These are phyloP conservation scores for Jordanella pulchra DNA, from an alignment of 2,797 vertebrate genomes.

Conservation along the genomic window DNA sequence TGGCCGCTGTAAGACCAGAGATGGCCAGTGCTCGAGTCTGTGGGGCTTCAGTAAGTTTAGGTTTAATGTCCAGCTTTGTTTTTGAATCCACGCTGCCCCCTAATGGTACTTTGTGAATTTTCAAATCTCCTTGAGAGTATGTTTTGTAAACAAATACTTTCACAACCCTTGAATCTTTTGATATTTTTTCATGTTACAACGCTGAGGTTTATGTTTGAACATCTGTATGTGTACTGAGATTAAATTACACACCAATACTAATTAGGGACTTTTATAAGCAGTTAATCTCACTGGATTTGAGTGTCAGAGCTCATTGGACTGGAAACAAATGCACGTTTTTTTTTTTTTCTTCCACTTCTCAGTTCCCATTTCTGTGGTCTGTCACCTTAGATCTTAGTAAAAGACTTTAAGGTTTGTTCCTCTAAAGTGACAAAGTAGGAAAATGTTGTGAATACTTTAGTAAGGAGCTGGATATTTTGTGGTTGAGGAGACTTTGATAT, in stretches of 20 bases:
- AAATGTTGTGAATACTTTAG: not conserved
- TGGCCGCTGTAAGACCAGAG: constrained; percentile 94
- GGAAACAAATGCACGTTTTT: no score
- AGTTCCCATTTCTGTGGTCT: not conserved
- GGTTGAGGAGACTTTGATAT: not conserved
- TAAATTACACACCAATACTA: no score
- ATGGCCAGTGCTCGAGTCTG: constrained; percentile 88
- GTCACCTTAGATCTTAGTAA: not conserved
- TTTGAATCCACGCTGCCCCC: not conserved
- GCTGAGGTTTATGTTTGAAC: not conserved
- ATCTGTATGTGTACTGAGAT: no score
- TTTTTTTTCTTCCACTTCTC: no score
- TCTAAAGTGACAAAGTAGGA: not conserved
- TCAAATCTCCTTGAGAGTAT: not conserved
- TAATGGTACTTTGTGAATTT: not conserved
- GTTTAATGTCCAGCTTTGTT: constrained; percentile 15
- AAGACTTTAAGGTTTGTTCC: not conserved
- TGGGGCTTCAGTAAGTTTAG: constrained; percentile 90
- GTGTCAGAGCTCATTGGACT: no score
- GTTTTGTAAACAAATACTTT: not conserved
- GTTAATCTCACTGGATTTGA: no score
- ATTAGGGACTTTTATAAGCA: no score
- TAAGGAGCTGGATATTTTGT: not conserved
- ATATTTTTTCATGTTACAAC: not conserved
- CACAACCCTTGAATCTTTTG: not conserved